Base-by-base conservation (phyloP, 1,140 invertebrate species). In the Sitodiplosis mosellana region DNA sequence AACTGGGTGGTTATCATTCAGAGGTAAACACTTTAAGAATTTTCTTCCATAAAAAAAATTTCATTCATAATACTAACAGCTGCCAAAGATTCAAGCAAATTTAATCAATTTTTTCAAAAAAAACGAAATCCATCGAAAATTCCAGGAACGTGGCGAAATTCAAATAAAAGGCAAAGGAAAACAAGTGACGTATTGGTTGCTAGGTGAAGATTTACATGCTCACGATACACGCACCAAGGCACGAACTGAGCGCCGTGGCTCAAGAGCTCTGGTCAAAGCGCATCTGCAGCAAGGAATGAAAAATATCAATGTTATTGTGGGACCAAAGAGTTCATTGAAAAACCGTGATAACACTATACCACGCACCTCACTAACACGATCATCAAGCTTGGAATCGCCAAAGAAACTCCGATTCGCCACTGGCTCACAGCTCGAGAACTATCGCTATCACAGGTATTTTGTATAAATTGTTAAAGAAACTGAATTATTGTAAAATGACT, bases 121-220 rank as follows among this genome's bases (percentile, higher is more conserved):
- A 27, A 27, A 5, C 27, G 10, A 27, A 27, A 27, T 27, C 27
- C 3, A 27, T 5, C 27, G 10, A 27, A 27, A 36, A 11, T 53
- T 83, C 6, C 67, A 78, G 33, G 83, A 89, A 54, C 72, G 89
- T 6, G 89, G 89, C 0, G 52, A 84, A 2, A 76, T 91, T 1
- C 66, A 73, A 1, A 83, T 92, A 75, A 93, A 94, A 65, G 89
- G 86, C 7, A 88, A 88, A 63, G 82, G 82, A 0, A 78, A 87
- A 22, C 78, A 85, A 54, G 58, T 79, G 41, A 93, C 89, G 1
- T 93, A 83, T 63, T 95, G 87, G 86, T 58, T 95, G 21, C 61
- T 78, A 10, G 84, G 83, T 0, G 86, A 89, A 59, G 80, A 87
- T 46, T 58, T 69, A 12, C 58, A 65, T 10, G 67, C 71, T 7